Percentiles rank a stretch among this genome's conserved stretches.
Conservation (phyloP, 2,113 vertebrate species). For the Lepisosteus osseus region DNA sequence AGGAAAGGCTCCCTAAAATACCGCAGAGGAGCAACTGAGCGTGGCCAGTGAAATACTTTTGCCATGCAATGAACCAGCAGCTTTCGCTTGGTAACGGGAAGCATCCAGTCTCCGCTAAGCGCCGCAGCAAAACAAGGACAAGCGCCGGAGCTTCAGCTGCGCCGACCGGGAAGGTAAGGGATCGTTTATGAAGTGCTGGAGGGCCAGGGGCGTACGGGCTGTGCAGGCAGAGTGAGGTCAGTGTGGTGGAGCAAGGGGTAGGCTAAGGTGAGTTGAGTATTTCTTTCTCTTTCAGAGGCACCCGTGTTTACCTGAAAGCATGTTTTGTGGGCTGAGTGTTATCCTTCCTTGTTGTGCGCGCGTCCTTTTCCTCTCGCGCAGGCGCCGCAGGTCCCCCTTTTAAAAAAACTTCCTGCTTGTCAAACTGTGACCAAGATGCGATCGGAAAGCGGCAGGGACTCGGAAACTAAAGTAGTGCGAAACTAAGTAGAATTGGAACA, state of each 20-base stretch:
- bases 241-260: not conserved
- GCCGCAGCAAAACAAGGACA: not conserved
- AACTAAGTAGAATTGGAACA: too few species aligned
- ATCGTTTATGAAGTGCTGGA: not conserved
- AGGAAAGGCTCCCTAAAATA: not conserved
- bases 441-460: not conserved
- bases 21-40: not conserved
- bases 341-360: not conserved
- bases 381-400: not conserved
- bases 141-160: not conserved
- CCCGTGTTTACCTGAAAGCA: not conserved
- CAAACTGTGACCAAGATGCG: not conserved
- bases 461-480: too few species aligned
- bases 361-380: not conserved
- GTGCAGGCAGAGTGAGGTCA: not conserved
- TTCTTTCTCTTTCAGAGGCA: not conserved
- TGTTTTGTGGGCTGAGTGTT: not conserved
- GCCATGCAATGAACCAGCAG: not conserved
- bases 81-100: not conserved
- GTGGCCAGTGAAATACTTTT: not conserved
- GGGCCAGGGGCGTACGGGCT: not conserved
- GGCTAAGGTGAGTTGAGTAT: not conserved
- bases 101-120: not conserved
- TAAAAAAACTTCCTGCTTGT: conserved; percentile 2
- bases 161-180: not conserved